Percentiles rank a stretch among this genome's conserved stretches.
phyloP scores from a whole-genome alignment of 2,113 vertebrate species.

The Rhynchomys soricoides region DNA sequence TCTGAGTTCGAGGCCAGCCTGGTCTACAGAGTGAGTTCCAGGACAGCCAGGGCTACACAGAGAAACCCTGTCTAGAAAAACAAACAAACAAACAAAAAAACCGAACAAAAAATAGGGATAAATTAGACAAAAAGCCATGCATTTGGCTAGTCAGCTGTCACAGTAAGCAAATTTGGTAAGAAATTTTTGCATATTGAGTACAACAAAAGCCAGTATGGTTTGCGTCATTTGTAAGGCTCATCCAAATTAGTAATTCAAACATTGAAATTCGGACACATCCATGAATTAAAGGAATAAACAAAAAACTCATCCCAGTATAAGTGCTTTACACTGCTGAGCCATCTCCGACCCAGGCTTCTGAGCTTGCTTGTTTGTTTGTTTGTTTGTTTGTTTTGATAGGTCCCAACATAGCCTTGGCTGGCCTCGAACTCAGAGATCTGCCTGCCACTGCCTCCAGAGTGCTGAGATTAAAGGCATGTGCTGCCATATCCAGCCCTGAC shows the following conservation, averaged over 20 bases:
- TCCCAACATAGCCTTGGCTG: neutral
- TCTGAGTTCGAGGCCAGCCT: too few relatives aligned
- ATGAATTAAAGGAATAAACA: neutral
- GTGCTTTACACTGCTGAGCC: neutral
- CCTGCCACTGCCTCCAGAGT: neutral
- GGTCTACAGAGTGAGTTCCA: too few relatives aligned
- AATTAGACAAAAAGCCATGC: neutral
- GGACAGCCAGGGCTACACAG: too few relatives aligned
- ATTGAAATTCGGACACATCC: neutral
- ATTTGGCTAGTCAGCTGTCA: neutral
- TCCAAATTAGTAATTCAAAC: neutral
- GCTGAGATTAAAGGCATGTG: neutral
- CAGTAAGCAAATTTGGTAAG: neutral
- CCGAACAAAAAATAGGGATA: neutral
- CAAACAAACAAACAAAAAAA: neutral
- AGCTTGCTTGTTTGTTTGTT: neutral
- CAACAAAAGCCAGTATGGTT: neutral
- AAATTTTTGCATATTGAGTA: neutral
- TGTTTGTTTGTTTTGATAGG: neutral
- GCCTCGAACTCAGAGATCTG: neutral
- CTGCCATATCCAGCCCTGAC: neutral
- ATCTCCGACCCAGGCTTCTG: neutral
- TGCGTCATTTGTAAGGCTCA: neutral
- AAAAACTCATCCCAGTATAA: neutral
- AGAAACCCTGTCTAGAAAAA: neutral